phyloP scores from a whole-genome alignment of 2,113 vertebrate species.

The Ceyx cyanopectus region DNA sequence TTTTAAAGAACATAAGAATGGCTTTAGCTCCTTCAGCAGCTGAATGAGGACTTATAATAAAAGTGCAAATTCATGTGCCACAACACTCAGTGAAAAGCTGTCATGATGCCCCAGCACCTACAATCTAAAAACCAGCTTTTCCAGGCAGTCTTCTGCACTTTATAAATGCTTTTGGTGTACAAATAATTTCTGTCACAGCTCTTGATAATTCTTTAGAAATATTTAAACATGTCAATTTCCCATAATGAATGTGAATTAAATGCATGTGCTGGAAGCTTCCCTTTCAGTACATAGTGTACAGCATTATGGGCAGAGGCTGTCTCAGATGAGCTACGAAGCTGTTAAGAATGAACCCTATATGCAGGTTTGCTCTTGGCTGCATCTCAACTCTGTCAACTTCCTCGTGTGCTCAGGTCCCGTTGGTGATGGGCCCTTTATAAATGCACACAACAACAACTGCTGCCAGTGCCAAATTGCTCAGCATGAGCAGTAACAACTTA shows the following conservation, averaged over 20 bases:
- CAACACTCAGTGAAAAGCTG: conserved; percentile 2
- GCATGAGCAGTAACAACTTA: neutral
- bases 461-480: neutral
- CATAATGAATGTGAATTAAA: rapidly evolving
- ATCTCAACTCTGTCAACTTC: neutral
- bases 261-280: neutral
- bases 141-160: neutral
- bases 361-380: neutral
- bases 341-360: neutral
- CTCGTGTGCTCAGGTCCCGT: neutral
- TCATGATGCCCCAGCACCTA: neutral
- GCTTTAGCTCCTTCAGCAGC: conserved; percentile 30
- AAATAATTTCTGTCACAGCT: neutral
- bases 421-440: neutral
- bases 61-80: neutral
- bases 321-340: neutral
- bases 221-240: neutral
- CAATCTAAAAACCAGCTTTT: conserved; percentile 1
- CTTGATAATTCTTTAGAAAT: neutral
- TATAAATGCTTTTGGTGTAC: neutral
- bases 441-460: neutral
- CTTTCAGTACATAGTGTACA: neutral
- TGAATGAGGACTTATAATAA: conserved; percentile 3
- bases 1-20: conserved; percentile 31
- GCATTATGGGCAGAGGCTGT: neutral